These are phyloP conservation scores for Acrobasis consociella DNA, from an alignment of 2,888 invertebrate genomes.

Conservation along the genomic window DNA sequence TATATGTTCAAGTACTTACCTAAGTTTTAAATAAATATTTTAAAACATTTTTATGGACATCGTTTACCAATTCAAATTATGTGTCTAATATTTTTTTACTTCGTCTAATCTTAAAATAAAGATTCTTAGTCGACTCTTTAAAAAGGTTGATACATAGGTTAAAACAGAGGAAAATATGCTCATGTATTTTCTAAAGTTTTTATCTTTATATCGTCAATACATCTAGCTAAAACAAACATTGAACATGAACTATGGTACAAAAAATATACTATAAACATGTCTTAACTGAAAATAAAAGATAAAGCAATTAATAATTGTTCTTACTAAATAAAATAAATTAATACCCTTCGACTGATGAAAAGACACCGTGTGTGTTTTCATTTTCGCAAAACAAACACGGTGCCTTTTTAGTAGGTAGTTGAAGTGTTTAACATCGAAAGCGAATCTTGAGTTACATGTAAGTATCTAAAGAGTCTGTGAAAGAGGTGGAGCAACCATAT, in stretches of 20 bases:
- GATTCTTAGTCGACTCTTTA: background rate
- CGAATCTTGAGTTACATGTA: too few relatives aligned
- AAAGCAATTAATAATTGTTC: too few relatives aligned
- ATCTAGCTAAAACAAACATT: constrained; percentile 18
- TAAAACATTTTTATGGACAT: background rate
- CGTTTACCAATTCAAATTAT: background rate
- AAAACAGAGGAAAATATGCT: background rate
- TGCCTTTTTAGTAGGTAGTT: too few relatives aligned
- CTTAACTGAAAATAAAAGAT: too few relatives aligned
- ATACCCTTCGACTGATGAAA: too few relatives aligned
- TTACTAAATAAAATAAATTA: too few relatives aligned
- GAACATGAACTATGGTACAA: background rate
- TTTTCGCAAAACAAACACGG: too few relatives aligned
- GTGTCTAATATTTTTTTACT: background rate
- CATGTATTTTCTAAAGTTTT: background rate
- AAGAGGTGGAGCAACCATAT: too few relatives aligned
- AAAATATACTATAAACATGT: too few relatives aligned
- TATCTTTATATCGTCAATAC: background rate
- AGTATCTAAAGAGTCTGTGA: too few relatives aligned
- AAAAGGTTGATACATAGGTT: background rate
- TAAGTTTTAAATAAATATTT: background rate
- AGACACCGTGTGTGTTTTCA: too few relatives aligned
- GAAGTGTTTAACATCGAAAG: too few relatives aligned
- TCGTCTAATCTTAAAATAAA: background rate
- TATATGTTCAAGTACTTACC: background rate